A percentile compares a stretch with the other conserved stretches of the same genome.
phyloP scores from a whole-genome alignment of 2,113 vertebrate species.

The Callipepla californica region DNA sequence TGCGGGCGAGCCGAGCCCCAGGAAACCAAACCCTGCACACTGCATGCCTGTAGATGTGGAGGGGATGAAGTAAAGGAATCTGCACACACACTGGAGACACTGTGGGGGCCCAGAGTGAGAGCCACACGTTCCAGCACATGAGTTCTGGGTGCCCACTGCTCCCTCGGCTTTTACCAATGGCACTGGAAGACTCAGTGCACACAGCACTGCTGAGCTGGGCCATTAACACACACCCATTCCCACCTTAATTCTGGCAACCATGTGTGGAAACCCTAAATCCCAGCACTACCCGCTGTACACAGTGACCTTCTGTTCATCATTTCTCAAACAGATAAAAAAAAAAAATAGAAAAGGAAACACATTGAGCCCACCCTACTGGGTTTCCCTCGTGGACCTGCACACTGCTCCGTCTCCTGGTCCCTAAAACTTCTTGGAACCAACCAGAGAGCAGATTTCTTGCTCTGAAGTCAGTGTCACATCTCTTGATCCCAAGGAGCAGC shows the following conservation, averaged over 20 bases:
- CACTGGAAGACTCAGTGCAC: rapidly evolving
- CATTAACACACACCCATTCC: rapidly evolving
- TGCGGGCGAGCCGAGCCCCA: not conserved
- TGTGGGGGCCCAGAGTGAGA: not conserved
- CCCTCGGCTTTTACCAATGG: rapidly evolving
- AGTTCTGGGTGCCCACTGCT: not conserved
- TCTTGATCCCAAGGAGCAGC: not conserved
- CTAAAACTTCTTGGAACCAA: not conserved
- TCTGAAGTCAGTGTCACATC: not conserved
- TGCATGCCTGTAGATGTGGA: not conserved
- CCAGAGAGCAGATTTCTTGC: not conserved
- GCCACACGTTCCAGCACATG: not conserved
- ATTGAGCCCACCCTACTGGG: rapidly evolving
- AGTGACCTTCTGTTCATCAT: not conserved
- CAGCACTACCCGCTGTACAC: rapidly evolving
- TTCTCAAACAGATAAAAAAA: no score
- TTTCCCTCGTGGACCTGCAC: not conserved
- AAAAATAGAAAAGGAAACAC: not conserved
- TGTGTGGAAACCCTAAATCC: not conserved
- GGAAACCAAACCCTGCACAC: not conserved
- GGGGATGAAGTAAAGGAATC: rapidly evolving
- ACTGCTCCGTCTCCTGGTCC: rapidly evolving
- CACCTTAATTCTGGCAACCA: not conserved
- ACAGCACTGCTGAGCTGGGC: rapidly evolving
- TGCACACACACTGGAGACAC: rapidly evolving